phyloP scores from a whole-genome alignment of 2,888 invertebrate genomes.

The Cosmia trapezina region DNA sequence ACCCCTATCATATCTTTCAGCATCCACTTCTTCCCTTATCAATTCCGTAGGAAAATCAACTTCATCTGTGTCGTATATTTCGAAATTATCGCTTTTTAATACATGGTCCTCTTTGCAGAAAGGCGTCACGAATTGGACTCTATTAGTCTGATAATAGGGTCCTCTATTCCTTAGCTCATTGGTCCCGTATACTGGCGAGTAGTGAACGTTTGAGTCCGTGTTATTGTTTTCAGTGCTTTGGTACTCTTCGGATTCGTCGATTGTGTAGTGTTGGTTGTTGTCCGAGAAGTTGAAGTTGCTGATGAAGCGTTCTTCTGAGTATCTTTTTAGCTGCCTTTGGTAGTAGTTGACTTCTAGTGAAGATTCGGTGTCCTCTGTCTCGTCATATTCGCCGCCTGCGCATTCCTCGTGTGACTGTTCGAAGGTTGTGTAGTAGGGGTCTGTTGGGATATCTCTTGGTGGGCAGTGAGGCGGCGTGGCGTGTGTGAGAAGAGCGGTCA shows the following conservation, averaged over 20 bases:
- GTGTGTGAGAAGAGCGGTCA: conserved; percentile 81
- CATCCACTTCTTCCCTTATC: conserved; percentile 64
- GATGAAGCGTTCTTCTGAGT: conserved; percentile 81
- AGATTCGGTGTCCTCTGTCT: conserved; percentile 69
- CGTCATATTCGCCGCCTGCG: conserved; percentile 64
- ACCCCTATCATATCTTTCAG: conserved; percentile 82
- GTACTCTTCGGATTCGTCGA: conserved; percentile 85
- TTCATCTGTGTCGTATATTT: conserved; percentile 87
- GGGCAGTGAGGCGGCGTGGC: conserved; percentile 84
- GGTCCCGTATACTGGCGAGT: conserved; percentile 77
- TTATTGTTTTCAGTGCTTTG: conserved; percentile 82
- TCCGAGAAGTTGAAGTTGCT: conserved; percentile 79
- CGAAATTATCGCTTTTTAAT: conserved; percentile 80
- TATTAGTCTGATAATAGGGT: conserved; percentile 83
- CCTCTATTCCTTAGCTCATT: conserved; percentile 87
- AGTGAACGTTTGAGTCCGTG: conserved; percentile 72
- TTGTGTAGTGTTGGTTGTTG: conserved; percentile 73
- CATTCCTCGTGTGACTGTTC: conserved; percentile 45
- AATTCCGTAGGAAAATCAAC: conserved; percentile 81
- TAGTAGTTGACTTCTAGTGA: conserved; percentile 81
- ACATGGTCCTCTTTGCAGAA: conserved; percentile 81
- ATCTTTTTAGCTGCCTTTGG: conserved; percentile 75
- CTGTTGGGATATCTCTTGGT: conserved; percentile 87
- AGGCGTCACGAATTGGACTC: conserved; percentile 85
- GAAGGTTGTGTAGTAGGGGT: conserved; percentile 66